Evolutionary conservation across 2,113 vertebrate species (phyloP).

Genomic region (Bufo gargarizans): DNA sequence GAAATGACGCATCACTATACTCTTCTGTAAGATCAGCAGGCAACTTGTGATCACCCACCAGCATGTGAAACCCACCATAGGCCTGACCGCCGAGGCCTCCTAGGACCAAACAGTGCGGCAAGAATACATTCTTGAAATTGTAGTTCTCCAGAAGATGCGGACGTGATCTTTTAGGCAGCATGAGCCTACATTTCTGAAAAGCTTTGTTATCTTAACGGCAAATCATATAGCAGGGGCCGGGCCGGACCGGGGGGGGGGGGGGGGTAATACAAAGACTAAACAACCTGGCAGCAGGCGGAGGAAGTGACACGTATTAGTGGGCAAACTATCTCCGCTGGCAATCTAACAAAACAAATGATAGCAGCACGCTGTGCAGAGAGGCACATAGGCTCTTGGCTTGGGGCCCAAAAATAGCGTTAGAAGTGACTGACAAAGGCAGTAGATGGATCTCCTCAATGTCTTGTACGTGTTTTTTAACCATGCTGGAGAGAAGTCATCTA

Average conservation of each 20-base stretch:
- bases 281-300: conserved; percentile 70
- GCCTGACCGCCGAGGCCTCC: background rate
- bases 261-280: conserved; percentile 72
- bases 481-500: conserved; percentile 53
- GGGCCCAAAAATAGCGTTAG: conserved; percentile 31
- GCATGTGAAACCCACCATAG: too few species aligned
- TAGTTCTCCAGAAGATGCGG: background rate
- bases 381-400: conserved; percentile 63
- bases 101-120: background rate
- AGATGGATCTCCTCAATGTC: conserved; percentile 22
- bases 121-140: background rate
- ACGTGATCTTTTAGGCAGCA: conserved; percentile 56
- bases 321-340: conserved; percentile 32
- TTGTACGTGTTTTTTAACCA: conserved; percentile 64
- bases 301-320: conserved; percentile 69
- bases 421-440: conserved; percentile 49
- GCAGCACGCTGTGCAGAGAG: conserved; percentile 46
- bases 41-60: background rate
- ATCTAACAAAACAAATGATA: conserved; percentile 18
- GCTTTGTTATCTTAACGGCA: conserved; percentile 65
- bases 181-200: conserved; percentile 67
- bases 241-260: conserved; percentile 58
- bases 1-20: too few species aligned
- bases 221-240: conserved; percentile 73
- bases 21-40: background rate